Evolutionary conservation across 2,888 invertebrate species (phyloP), one percentile per base, ranked within the genome.

Genomic region (Calameuta filiformis): DNA sequence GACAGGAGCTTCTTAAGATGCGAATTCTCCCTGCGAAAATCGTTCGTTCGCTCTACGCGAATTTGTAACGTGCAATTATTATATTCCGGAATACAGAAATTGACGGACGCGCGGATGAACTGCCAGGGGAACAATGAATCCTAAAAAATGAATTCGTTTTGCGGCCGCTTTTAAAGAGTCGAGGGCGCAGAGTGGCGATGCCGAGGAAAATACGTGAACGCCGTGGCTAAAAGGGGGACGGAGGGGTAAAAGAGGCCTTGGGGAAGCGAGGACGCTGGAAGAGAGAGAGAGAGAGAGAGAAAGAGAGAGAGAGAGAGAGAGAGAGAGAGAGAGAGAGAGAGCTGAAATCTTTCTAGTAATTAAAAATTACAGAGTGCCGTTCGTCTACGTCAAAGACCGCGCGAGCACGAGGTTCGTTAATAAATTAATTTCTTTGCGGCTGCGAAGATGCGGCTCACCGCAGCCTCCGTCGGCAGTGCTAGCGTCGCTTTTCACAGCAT

Each of bases 301-400:
- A 9, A 15, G 30, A 34, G 35, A 69, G 30, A 35, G 11, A 37
- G 12, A 23, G 31, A 40, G 12, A 35, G 15, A 15, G 30, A 34
- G 35, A 69, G 30, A 35, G 11, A 37, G 12, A 23, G 31, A 40
- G 12, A 35, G 31, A 68, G 31, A 35, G 33, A 68, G 15, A 75
- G 68, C 76, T 75, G 76, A 75, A 79, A 84, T 86, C 81, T 84
- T 85, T 85, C 79, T 81, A 81, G 81, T 85, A 83, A 85, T 85
- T 85, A 85, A 85, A 85, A 85, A 85, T 85, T 86, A 86, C 79
- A 75, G 79, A 77, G 80, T 77, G 79, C 79, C 79, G 77, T 35
- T 79, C 73, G 81, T 76, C 69, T 81, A 77, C 77, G 40, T 56
- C 23, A 85, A 85, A 83, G 86, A 35, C 83, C 69, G 76, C 23